Percentiles rank a stretch among this genome's conserved stretches.
These are phyloP conservation scores for Petrocephalus schoutedeni DNA, from an alignment of 2,797 vertebrate genomes.

Conservation along the genomic window DNA sequence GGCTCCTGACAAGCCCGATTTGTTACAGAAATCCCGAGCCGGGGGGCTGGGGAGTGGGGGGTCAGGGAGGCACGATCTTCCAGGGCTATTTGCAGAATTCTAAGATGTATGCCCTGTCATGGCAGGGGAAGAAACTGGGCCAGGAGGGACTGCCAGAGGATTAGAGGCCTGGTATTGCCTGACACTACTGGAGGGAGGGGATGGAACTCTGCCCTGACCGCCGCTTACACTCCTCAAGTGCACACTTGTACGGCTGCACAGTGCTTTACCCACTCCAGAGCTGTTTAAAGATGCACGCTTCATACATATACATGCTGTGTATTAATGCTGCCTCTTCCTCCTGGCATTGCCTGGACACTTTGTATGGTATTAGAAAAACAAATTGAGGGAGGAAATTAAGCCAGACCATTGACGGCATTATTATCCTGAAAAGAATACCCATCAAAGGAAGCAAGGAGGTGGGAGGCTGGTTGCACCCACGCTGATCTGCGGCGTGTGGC, in stretches of 20 bases:
- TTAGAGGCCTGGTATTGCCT: constrained; percentile 10
- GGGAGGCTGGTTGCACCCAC: background rate
- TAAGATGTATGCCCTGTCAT: constrained; percentile 20
- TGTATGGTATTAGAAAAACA: constrained; percentile 2
- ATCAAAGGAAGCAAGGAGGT: constrained; percentile 9
- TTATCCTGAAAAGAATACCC: constrained; percentile 1
- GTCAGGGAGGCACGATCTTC: background rate
- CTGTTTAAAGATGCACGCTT: background rate
- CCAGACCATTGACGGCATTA: background rate
- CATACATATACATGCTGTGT: background rate
- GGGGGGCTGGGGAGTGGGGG: background rate
- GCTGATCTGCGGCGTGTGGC: background rate
- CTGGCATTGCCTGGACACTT: background rate
- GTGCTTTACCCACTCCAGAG: background rate
- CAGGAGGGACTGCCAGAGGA: background rate
- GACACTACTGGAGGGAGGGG: background rate
- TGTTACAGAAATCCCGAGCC: constrained; percentile 31
- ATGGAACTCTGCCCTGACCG: background rate
- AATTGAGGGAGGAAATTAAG: background rate
- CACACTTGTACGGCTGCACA: background rate
- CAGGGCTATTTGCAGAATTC: constrained; percentile 25
- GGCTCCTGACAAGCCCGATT: constrained; percentile 36
- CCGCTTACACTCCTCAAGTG: background rate
- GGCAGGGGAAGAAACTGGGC: constrained; percentile 8
- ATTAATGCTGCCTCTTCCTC: background rate